Evolutionary conservation across 1,140 invertebrate genomes (phyloP).

Genomic region (Eupeodes corollae): DNA sequence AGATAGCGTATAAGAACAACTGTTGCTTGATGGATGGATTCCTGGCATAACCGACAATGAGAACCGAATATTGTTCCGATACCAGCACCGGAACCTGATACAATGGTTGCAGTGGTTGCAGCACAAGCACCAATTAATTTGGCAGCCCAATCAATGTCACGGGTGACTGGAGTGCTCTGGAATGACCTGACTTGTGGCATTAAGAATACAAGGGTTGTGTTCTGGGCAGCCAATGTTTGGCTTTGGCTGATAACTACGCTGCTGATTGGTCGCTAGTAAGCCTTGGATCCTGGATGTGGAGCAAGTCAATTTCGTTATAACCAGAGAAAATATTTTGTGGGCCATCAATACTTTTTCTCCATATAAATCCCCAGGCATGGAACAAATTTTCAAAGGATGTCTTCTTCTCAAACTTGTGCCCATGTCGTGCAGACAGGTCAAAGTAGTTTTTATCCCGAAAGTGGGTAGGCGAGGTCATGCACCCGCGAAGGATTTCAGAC

Average conservation of each 20-base stretch:
- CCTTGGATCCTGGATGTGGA: conserved; percentile 53
- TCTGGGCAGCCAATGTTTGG: conserved; percentile 45
- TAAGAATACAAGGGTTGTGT: conserved; percentile 44
- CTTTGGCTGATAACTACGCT: conserved; percentile 50
- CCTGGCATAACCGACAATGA: conserved; percentile 98
- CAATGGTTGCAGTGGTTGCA: conserved; percentile 98
- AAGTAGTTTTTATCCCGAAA: too few relatives aligned
- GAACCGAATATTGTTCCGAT: conserved; percentile 99
- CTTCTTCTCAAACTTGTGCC: too few relatives aligned
- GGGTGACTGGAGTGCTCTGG: conserved; percentile 80
- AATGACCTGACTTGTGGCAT: conserved; percentile 60
- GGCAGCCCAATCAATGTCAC: conserved; percentile 99
- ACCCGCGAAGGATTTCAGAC: too few relatives aligned
- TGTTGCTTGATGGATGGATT: conserved; percentile 99
- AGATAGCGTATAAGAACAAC: conserved; percentile 97
- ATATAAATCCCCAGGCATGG: too few relatives aligned
- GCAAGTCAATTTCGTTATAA: too few relatives aligned
- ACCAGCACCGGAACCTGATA: conserved; percentile 98
- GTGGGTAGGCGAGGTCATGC: too few relatives aligned
- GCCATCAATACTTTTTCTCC: too few relatives aligned
- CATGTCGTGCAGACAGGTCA: too few relatives aligned
- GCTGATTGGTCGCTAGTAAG: conserved; percentile 63
- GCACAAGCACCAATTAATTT: conserved; percentile 99
- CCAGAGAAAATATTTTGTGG: too few relatives aligned
- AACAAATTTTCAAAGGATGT: too few relatives aligned